phyloP scores from a whole-genome alignment of 2,797 vertebrate genomes.

The Esox masquinongy region DNA sequence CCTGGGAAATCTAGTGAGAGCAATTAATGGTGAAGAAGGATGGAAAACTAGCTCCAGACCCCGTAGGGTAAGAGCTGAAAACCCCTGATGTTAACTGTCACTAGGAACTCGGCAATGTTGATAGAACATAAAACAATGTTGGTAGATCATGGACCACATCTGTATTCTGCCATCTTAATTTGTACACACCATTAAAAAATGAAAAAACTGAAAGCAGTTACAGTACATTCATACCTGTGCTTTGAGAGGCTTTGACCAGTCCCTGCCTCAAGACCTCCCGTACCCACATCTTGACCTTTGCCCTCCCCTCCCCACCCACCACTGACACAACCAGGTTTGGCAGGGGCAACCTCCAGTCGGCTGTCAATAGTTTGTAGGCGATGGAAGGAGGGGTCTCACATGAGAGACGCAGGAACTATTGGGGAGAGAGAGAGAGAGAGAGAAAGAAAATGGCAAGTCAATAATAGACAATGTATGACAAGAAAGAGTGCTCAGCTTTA shows the following conservation, averaged over 20 bases:
- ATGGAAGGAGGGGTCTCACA: slow-evolving; percentile 74
- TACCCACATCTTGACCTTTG: slow-evolving; percentile 83
- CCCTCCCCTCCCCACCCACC: slow-evolving; percentile 76
- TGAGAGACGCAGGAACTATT: slow-evolving; percentile 88
- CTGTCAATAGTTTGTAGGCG: slow-evolving; percentile 80
- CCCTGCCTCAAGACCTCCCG: slow-evolving; percentile 86
- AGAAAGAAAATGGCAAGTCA: neutral
- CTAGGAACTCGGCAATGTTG: too few species aligned
- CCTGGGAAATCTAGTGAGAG: too few species aligned
- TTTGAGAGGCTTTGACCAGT: slow-evolving; percentile 88
- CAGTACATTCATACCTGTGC: slow-evolving; percentile 77
- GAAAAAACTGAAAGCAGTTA: too few species aligned
- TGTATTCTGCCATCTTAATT: neutral
- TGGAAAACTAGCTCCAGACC: too few species aligned
- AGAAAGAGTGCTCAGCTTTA: neutral
- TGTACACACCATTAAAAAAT: too few species aligned
- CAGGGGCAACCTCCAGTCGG: slow-evolving; percentile 77
- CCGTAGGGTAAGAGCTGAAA: too few species aligned
- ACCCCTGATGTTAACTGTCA: too few species aligned
- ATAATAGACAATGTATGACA: neutral
- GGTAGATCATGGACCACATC: neutral
- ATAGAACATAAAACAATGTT: neutral
- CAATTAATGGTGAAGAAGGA: too few species aligned
- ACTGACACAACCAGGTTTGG: slow-evolving; percentile 92
- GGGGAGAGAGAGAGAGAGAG: slow-evolving; percentile 6